These are phyloP conservation scores for Ammodytes dubius DNA, from an alignment of 2,113 vertebrate species.

Conservation along the genomic window DNA sequence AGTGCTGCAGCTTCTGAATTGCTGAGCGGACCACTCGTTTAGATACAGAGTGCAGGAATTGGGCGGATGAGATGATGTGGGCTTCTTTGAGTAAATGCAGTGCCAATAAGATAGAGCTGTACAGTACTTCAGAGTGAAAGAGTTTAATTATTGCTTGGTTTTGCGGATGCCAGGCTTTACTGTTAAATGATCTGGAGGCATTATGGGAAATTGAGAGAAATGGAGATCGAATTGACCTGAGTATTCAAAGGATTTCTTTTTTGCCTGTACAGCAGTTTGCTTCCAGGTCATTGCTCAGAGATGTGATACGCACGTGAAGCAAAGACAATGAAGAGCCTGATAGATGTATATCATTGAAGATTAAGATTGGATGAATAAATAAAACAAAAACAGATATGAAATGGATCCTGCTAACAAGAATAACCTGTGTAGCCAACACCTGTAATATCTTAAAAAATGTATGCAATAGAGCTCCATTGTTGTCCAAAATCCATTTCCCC, in stretches of 20 bases:
- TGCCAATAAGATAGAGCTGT: not conserved
- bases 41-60: not conserved
- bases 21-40: not conserved
- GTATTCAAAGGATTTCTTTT: not conserved
- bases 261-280: not conserved
- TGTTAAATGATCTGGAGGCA: not conserved
- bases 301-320: no score
- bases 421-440: not conserved
- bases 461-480: not conserved
- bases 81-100: not conserved
- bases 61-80: not conserved
- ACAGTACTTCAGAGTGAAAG: not conserved
- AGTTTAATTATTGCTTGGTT: not conserved
- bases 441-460: no score
- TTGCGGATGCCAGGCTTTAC: not conserved
- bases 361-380: not conserved
- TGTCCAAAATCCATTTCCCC: not conserved
- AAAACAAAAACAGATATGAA: not conserved
- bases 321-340: no score
- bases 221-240: not conserved
- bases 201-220: not conserved
- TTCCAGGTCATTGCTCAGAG: not conserved
- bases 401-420: not conserved
- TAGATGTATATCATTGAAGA: not conserved
- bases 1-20: not conserved